phyloP scores from a whole-genome alignment of 2,888 invertebrate genomes.

The Drosophila anceps region DNA sequence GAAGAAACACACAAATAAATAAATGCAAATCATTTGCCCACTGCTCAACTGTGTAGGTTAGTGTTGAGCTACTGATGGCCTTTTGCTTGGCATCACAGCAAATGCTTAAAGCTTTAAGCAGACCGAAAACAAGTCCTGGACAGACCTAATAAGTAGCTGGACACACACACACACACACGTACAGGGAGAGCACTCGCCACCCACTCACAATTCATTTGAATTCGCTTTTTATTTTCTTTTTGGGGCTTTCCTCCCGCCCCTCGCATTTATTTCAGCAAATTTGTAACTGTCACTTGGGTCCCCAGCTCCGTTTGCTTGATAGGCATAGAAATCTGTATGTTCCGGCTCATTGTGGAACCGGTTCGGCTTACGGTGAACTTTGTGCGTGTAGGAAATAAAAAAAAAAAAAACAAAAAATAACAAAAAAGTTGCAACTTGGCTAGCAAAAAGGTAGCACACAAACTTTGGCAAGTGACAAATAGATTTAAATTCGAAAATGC shows the following conservation, averaged over 20 bases:
- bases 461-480: constrained; percentile 78
- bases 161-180: constrained; percentile 5
- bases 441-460: constrained; percentile 62
- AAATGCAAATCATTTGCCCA: constrained; percentile 73
- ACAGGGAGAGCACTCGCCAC: not conserved
- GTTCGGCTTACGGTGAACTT: constrained; percentile 50
- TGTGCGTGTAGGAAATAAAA: constrained; percentile 34
- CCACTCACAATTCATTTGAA: constrained; percentile 58
- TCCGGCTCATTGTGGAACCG: constrained; percentile 41
- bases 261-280: constrained; percentile 70
- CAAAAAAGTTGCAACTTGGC: constrained; percentile 42
- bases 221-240: constrained; percentile 35
- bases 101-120: constrained; percentile 6
- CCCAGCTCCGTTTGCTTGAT: constrained; percentile 38
- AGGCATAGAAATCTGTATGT: constrained; percentile 44
- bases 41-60: not conserved
- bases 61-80: constrained; percentile 56
- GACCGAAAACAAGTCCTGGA: constrained; percentile 31
- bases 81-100: constrained; percentile 34
- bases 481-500: constrained; percentile 79
- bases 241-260: not conserved
- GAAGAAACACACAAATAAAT: constrained; percentile 49
- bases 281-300: constrained; percentile 78
- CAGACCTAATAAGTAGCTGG: constrained; percentile 51
- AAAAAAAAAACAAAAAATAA: not conserved